A percentile compares a stretch with the other conserved stretches of the same genome.
Conservation (phyloP, 2,888 invertebrate genomes). For the Parnassius smintheus region DNA sequence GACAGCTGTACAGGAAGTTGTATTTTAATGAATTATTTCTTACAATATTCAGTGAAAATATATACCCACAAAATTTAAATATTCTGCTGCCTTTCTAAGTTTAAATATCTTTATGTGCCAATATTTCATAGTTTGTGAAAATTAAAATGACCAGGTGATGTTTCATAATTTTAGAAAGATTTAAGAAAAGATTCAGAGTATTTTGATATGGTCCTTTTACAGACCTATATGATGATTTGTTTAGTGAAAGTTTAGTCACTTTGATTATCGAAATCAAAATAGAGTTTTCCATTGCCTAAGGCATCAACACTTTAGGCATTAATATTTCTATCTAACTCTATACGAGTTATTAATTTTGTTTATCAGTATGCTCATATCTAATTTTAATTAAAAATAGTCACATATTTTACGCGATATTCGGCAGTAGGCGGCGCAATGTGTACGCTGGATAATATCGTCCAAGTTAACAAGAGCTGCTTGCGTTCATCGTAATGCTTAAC, state of each 20-base stretch:
- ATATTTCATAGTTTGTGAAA: no score
- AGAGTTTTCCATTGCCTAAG: conserved; percentile 40
- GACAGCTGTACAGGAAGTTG: no score
- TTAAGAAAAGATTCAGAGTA: no score
- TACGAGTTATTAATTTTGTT: conserved; percentile 70
- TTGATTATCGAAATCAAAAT: conserved; percentile 10
- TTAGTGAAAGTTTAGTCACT: conserved; percentile 20
- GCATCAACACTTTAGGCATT: conserved; percentile 44
- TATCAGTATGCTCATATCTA: conserved; percentile 72
- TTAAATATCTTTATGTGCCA: no score
- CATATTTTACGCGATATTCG: conserved; percentile 77
- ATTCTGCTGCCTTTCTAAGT: no score
- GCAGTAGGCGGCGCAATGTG: conserved; percentile 70
- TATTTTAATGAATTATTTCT: no score
- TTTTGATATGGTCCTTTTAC: no score
- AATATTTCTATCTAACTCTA: conserved; percentile 45
- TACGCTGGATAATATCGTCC: conserved; percentile 51
- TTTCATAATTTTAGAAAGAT: no score
- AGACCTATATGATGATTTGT: background rate
- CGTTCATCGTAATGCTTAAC: conserved; percentile 36
- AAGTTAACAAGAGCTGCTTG: conserved; percentile 48
- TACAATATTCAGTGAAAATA: no score
- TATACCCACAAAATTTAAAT: no score
- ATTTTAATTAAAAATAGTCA: conserved; percentile 80
- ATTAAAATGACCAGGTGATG: no score